Percentiles rank a stretch among this genome's conserved stretches.
Evolutionary conservation across 2,888 invertebrate species (phyloP).

Genomic region (Drosophila pseudotalamancana): DNA sequence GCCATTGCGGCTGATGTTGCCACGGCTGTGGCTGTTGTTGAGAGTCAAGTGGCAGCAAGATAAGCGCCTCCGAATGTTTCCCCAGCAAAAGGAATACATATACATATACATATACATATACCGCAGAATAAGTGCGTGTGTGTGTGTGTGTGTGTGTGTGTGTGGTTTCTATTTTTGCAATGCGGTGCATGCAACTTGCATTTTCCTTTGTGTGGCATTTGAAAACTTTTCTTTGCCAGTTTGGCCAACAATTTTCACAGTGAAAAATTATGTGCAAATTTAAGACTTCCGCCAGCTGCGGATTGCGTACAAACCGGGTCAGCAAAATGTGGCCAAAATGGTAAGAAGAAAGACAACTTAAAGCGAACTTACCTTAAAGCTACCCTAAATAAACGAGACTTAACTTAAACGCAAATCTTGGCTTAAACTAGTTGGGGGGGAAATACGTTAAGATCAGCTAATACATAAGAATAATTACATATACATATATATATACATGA

Average conservation of each 20-base stretch:
- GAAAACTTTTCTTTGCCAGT: constrained; percentile 45
- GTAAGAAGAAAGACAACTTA: constrained; percentile 17
- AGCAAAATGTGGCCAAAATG: constrained; percentile 29
- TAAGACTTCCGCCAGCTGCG: constrained; percentile 31
- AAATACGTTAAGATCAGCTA: background rate
- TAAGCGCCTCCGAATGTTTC: constrained; percentile 71
- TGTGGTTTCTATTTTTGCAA: constrained; percentile 48
- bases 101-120: constrained; percentile 8
- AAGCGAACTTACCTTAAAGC: constrained; percentile 15
- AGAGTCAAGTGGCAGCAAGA: constrained; percentile 73
- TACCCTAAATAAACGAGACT: constrained; percentile 9
- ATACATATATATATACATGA: background rate
- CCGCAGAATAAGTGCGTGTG: constrained; percentile 15
- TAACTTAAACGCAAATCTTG: constrained; percentile 8
- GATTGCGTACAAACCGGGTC: constrained; percentile 32
- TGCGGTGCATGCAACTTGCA: constrained; percentile 55
- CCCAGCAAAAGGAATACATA: constrained; percentile 33
- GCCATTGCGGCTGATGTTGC: constrained; percentile 29
- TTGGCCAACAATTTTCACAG: constrained; percentile 31
- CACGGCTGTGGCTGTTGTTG: constrained; percentile 29
- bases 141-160: constrained; percentile 14
- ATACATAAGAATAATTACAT: background rate
- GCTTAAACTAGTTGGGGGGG: too few relatives aligned
- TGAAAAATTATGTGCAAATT: constrained; percentile 48
- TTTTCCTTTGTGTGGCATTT: constrained; percentile 43